These are phyloP conservation scores for Dolichoris vasculosae DNA, from an alignment of 1,140 invertebrate species.

Conservation along the genomic window DNA sequence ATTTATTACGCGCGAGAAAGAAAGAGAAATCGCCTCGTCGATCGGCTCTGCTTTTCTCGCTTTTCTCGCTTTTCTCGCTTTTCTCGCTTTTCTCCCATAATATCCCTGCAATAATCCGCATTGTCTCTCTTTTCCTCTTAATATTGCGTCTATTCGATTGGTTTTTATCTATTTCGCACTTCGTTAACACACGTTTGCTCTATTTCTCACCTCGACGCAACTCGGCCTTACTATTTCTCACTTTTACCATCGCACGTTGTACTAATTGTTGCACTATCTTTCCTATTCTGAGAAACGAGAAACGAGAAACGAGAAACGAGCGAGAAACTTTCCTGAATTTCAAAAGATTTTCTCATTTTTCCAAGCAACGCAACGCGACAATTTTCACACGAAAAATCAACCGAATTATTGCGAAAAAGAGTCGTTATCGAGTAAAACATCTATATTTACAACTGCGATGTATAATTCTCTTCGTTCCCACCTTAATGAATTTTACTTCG, in stretches of 20 bases:
- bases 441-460: background rate
- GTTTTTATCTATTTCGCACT: background rate
- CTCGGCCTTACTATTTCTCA: background rate
- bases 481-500: background rate
- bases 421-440: background rate
- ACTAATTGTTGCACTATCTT: background rate
- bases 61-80: no score
- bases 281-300: background rate
- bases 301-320: background rate
- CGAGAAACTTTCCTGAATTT: background rate
- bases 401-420: background rate
- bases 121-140: background rate
- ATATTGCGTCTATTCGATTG: background rate
- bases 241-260: background rate
- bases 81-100: no score
- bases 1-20: background rate
- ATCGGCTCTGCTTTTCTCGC: constrained; percentile 15
- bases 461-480: background rate
- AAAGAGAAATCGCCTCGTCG: background rate
- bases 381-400: background rate
- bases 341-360: background rate
- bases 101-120: background rate
- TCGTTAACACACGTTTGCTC: background rate
- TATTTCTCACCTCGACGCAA: constrained; percentile 12
- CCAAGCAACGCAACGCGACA: background rate